These are phyloP conservation scores for Sapayoa aenigma DNA, from an alignment of 2,113 vertebrate species.

Conservation along the genomic window DNA sequence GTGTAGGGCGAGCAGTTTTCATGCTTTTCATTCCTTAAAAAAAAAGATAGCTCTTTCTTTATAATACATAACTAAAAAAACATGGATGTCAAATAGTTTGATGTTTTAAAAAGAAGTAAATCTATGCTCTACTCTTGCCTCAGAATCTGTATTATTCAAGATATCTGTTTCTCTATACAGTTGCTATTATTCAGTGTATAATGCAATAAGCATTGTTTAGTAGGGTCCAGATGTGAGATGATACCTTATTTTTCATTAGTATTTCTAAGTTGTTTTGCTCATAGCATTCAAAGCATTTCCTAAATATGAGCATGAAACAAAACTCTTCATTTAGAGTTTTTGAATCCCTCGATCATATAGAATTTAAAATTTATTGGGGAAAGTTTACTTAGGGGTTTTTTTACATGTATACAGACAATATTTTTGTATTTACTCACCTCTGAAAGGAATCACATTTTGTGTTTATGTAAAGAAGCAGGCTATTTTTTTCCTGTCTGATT, in stretches of 20 bases:
- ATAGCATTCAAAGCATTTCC: neutral
- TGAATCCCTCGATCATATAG: neutral
- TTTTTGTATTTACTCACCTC: neutral
- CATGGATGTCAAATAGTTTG: rapidly evolving
- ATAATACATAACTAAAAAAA: neutral
- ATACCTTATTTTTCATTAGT: neutral
- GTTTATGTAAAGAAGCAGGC: neutral
- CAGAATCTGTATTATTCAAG: neutral
- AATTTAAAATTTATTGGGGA: neutral
- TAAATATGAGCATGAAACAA: neutral
- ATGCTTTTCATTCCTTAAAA: neutral
- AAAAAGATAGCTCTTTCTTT: neutral
- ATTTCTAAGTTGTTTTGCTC: neutral
- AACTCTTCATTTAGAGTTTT: neutral
- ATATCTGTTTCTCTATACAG: neutral
- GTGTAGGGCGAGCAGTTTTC: neutral
- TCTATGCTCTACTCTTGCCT: neutral
- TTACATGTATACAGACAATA: rapidly evolving
- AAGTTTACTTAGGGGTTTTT: neutral
- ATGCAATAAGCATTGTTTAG: neutral
- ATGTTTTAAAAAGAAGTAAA: neutral
- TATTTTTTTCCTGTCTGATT: neutral
- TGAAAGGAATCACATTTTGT: neutral
- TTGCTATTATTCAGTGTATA: neutral
- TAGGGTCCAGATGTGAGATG: neutral